Evolutionary conservation across 2,113 vertebrate species (phyloP).

Genomic region (Xyliphius kryptos): DNA sequence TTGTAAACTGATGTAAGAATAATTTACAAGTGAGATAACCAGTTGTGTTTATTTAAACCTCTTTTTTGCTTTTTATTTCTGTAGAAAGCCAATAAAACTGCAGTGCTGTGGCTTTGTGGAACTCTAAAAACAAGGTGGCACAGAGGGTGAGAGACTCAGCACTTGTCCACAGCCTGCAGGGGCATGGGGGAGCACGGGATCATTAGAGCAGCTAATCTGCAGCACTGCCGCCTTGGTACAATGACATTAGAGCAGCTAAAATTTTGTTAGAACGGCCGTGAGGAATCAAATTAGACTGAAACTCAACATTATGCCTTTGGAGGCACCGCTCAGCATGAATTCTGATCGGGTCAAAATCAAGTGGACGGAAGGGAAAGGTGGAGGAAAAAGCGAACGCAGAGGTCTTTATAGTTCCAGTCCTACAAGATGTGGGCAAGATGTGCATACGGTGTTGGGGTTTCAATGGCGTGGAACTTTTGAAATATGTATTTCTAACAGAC

Average conservation of each 20-base stretch:
- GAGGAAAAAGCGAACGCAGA: constrained; percentile 44
- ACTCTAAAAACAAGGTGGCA: constrained; percentile 21
- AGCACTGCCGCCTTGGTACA: constrained; percentile 55
- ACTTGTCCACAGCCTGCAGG: constrained; percentile 11
- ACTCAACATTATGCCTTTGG: constrained; percentile 63
- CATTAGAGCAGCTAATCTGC: constrained; percentile 65
- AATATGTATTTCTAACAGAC: too few species aligned
- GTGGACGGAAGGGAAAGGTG: constrained; percentile 53
- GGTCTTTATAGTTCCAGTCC: background rate
- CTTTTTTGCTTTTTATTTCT: background rate
- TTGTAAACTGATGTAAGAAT: background rate
- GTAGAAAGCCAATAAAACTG: background rate
- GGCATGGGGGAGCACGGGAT: constrained; percentile 42
- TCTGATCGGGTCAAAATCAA: constrained; percentile 65
- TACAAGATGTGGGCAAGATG: background rate
- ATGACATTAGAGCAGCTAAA: constrained; percentile 68
- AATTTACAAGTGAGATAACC: background rate
- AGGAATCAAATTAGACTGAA: constrained; percentile 72
- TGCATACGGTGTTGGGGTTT: too few species aligned
- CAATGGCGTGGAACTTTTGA: too few species aligned
- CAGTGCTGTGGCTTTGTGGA: background rate
- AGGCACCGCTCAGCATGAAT: constrained; percentile 66
- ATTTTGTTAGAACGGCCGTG: constrained; percentile 60
- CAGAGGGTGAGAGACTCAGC: constrained; percentile 27
- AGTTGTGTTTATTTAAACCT: background rate